Evolutionary conservation across 1,140 invertebrate genomes (phyloP), one percentile per base, ranked within the genome.

Genomic region (fruit fly (Drosophila melanogaster)): DNA sequence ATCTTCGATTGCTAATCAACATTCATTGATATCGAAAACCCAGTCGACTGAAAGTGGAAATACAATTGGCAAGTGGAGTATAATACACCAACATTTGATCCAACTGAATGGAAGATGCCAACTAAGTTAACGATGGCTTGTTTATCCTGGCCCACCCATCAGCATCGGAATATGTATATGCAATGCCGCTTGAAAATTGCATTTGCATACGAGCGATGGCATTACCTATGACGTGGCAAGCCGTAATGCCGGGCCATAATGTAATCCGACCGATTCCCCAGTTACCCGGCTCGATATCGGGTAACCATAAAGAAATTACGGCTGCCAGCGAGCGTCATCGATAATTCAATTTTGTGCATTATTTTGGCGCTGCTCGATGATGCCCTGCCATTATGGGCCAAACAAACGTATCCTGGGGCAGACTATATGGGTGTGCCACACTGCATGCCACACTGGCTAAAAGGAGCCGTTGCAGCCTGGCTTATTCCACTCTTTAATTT

Each of bases 261-360:
- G 64, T 66, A 66, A 64, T 43, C 44, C 35, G 15, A 22, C 49
- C 49, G 51, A 70, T 54, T 57, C 47, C 54, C 47, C 70, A 46
- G 70, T 30, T 65, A 44, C 41, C 66, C 26, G 14, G 41, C 50
- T 62, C 60, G 60, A 43, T 69, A 50, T 69, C 37, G 79, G 81
- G 67, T 89, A 74, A 80, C 79, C 84, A 79, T 89, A 89, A 89
- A 89, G 84, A 80, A 89, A 84, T 89, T 89, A 89, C 76, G 58
- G 83, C 79, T 70, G 62, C 49, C 26, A 49, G 59, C 69, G 33
- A 70, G 37, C 51, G 50, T 47, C 84, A 89, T 89, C 84, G 84
- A 89, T 89, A 89, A 89, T 89, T 89, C 84, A 89, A 89, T 89
- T 89, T 84, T 84, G 77, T 89, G 84, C 84, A 89, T 89, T 89